Evolutionary conservation across 1,140 invertebrate species (phyloP), one percentile per base, ranked within the genome.

Genomic region (Metopolophium dirhodum): DNA sequence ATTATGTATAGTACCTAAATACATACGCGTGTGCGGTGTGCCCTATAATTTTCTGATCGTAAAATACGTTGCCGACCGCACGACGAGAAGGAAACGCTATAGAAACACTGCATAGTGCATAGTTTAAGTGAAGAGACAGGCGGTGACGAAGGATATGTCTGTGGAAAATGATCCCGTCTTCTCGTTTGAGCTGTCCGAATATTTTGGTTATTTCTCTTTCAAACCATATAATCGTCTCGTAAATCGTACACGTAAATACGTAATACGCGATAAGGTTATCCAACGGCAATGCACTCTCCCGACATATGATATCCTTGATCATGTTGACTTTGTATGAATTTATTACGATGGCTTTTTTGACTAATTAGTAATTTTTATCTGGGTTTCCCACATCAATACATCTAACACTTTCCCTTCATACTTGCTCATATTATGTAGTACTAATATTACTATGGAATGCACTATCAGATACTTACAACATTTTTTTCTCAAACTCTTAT

Each of bases 41-140:
- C 83, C 37, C 83, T 85, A 41, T 85, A 85, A 85, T 85, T 85
- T 85, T 26, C 83, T 45, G 83, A 41, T 85, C 83, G 11, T 85
- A 85, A 85, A 85, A 85, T 85, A 85, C 83, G 41, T 30, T 85
- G 22, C 23, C 83, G 83, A 85, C 83, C 83, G 41, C 83, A 85
- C 37, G 83, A 85, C 22, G 83, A 85, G 9, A 8, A 26, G 20
- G 83, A 85, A 41, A 85, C 35, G 83, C 23, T 45, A 22, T 54
- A 85, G 41, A 41, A 85, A 77, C n/a, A 77, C 30, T 18, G 30
- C 30, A n/a, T 14, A 30, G 57, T 26, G 30, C 30, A n/a, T 30
- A 61, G 54, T 26, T 57, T 8, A 57, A 57, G 54, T 61, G 57
- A 30, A 30, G 61, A 30, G 61, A 68, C 61, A 26, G 61, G 61